Evolutionary conservation across 1,140 invertebrate species (phyloP), one percentile per base, ranked within the genome.

Genomic region (Idris sp.): DNA sequence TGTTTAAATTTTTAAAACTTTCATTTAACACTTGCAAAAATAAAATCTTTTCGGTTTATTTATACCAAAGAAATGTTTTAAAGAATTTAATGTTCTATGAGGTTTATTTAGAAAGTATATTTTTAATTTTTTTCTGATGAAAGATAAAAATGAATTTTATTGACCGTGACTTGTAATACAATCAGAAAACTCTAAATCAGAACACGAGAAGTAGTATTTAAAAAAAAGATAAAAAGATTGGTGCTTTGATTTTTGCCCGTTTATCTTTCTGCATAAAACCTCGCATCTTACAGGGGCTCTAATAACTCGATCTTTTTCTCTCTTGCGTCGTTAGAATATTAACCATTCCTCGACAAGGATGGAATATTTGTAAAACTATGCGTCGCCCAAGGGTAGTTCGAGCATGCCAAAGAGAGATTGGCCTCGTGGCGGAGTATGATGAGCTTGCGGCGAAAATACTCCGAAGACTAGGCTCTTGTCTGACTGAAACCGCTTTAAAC

Each of bases 361-460:
- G 69, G 79, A 85, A 85, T 86, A 83, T 84, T 86, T 82, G 81
- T 84, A 84, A 86, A 85, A 85, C 81, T 86, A 86, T 85, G 83
- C 82, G 77, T 79, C 67, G 79, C 79, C 74, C 65, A 76, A 77
- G 69, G 78, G 77, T 76, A 75, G 69, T 82, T 77, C 65, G 69
- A 59, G 69, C 38, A 75, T 65, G 75, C 64, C 75, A 78, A 78
- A n/a, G n/a, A 78, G 78, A 78, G 65, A 59, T 79, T 76, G 75
- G 68, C 64, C 59, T 71, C 43, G 78, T 76, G 76, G 74, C 71
- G 72, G 77, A 78, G 75, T 79, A 79, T 79, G 79, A 81, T 79
- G 80, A 79, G 78, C 79, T 81, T 76, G 76, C 71, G 78, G 76
- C 71, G 82, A 82, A 84, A 84, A 84, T 84, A 81, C 82, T 79